Base-by-base conservation (phyloP, 2,113 vertebrate genomes). In the Corapipo altera region DNA sequence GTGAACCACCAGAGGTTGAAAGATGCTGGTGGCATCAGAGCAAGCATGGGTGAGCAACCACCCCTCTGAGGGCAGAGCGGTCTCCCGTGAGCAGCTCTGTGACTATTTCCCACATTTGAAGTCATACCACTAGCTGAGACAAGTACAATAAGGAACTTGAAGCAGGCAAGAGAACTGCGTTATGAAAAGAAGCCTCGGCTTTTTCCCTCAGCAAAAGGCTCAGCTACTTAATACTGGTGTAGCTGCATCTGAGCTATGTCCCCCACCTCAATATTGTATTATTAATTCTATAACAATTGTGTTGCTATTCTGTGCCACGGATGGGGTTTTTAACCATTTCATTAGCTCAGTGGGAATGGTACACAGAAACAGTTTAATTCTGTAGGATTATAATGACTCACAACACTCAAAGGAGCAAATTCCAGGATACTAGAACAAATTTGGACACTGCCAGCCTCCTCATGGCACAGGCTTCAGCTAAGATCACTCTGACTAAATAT, bases 281-380 rank as follows among this genome's bases (percentile, higher is more conserved):
- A 78, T 88, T 96, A 96, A 95, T 96, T 93, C 65, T 64, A 16
- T 94, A 94, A 96, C n/a, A 85, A 59, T 80, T 15, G 44, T 88
- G 75, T 88, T 93, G 62, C 94, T 88, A 6, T 89, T 91, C 80
- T 59, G 39, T 91, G 37, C 48, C 37, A 20, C 0, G 0, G 32
- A 78, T 71, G 66, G 61, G 43, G 48, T 41, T 77, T 95, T 97
- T 96, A 92, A 91, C 92, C 72, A 20, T 94, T 97, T 80, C 65
- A 91, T 95, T 94, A 95, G 65, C 90, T 78, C 90, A 20, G 82
- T 86, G 37, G 92, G 85, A 80, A 71, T 4, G 28, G 52, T 81
- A 72, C 74, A 33, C 76, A 92, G 61, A 84, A 88, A n/a, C 69
- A 84, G 91, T 72, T 94, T 80, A 90, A 92, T 96, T 80, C 92